Percentiles rank a stretch among this genome's conserved stretches.
These are phyloP conservation scores for Carlito syrichta DNA, from an alignment of 2,113 vertebrate genomes.

Conservation along the genomic window DNA sequence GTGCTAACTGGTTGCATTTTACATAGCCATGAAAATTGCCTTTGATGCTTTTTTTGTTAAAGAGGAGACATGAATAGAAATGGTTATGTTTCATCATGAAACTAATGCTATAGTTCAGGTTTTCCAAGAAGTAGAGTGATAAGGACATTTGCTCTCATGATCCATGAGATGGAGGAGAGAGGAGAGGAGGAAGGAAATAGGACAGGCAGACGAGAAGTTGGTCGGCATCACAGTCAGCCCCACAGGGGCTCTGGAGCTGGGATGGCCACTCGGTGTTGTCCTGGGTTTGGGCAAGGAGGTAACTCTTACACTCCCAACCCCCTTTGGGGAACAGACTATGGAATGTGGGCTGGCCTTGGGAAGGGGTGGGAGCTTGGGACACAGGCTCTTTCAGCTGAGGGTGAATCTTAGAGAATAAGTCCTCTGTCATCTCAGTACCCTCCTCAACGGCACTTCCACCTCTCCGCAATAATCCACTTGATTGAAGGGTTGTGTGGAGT, in stretches of 20 bases:
- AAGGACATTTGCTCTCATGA: not conserved
- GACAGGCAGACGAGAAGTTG: not conserved
- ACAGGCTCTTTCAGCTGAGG: not conserved
- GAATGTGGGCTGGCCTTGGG: not conserved
- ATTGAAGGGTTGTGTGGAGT: not conserved
- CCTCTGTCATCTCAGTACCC: no score
- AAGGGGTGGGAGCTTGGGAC: not conserved
- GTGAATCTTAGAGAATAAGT: not conserved
- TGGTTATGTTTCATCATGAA: not conserved
- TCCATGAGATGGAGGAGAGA: not conserved
- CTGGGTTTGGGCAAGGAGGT: not conserved
- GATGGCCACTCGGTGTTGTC: not conserved
- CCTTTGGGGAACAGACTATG: not conserved
- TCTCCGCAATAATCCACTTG: not conserved
- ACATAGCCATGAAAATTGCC: not conserved
- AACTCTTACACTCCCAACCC: fast-evolving
- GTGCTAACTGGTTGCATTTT: not conserved
- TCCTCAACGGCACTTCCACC: not conserved
- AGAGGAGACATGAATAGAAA: not conserved
- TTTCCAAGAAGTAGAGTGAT: not conserved
- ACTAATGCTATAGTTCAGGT: not conserved
- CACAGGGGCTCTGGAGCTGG: not conserved
- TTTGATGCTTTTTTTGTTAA: slow-evolving; percentile 20
- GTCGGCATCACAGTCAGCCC: fast-evolving
- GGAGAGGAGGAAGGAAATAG: not conserved